Evolutionary conservation across 2,113 vertebrate genomes (phyloP), one percentile per base, ranked within the genome.

Genomic region (Pan paniscus): DNA sequence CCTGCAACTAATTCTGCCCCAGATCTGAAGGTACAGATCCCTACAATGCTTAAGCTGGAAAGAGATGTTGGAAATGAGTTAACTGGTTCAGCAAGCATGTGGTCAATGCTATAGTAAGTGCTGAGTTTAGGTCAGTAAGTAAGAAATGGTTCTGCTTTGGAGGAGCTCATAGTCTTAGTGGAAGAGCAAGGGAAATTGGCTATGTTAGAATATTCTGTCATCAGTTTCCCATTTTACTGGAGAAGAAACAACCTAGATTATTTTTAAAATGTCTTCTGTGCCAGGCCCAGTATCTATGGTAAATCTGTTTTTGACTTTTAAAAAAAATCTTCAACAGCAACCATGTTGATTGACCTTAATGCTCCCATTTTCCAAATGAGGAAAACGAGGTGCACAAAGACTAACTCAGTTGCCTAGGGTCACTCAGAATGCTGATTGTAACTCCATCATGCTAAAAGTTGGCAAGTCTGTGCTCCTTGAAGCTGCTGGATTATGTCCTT

Each of bases 41-140:
- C 76, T 80, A 16, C 61, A 79, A 83, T 64, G 4, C 78, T 68
- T 97, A 61, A 76, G 5, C 35, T 92, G 35, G 59, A 76, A 73
- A 90, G 80, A 90, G 35, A 68, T 78, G 94, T 68, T 80, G 67
- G 75, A 94, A 95, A 72, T 89, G 46, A 84, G 55, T 52, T 81
- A 76, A 81, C 94, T 90, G 78, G 79, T 85, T 93, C 70, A 89
- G 27, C 6, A 82, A 64, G 22, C 59, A 57, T 38, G 16, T 76
- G 48, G 30, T 52, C 52, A 64, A 23, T 32, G 50, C 32, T 43
- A 0, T 91, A n/a, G 90, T 35, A 92, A 93, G 73, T 89, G 12
- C 16, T 46, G 43, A 13, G 2, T 96, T 92, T 90, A 87, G 55
- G 35, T 96, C 40, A 93, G 52, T 59, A 59, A 85, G 27, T 73